Evolutionary conservation across 2,113 vertebrate genomes (phyloP), one percentile per base, ranked within the genome.

Genomic region (Zeus faber): DNA sequence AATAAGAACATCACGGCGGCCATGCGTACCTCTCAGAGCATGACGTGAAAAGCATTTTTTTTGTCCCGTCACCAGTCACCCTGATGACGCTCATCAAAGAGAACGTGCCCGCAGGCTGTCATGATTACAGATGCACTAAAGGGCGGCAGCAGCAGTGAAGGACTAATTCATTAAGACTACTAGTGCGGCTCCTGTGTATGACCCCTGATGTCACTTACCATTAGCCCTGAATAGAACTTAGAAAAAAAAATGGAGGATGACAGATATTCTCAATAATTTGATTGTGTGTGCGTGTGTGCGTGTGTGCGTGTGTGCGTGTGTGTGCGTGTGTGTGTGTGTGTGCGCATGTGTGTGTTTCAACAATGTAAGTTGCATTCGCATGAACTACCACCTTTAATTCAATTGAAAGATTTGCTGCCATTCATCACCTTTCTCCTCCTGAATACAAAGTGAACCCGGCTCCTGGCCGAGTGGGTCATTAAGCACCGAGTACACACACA

Each of bases 321-420:
- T 6, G 16, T 58, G 51, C 39, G 24, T 27, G 37, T 41, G 52
- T 24, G 31, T 40, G 52, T 17, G 52, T 43, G 52, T 44, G 23
- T 18, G 27, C 49, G 23, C 50, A n/a, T 35, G 47, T 18, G 21
- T 25, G 24, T 22, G 16, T 9, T 22, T 9, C 50, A 55, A 54
- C 50, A 31, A 43, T 53, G 17, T 44, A 16, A 4, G 77, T 58
- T 23, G 1, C 16, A 61, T 70, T 58, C 69, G 26, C 58, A 58
- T 57, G 62, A 65, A 44, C 57, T 37, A 49, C 45, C 53, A 18
- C 25, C 3, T 45, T 62, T 79, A 72, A 77, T 75, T 70, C 44
- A 70, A 77, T 60, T 48, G 39, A 50, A 31, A 27, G 37, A 47
- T 22, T n/a, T 54, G 59, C 21, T 4, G 3, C 17, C 23, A 20